Base-by-base conservation (phyloP, 92 coral and sea anemone genomes). In the Paramuricea clavata region DNA sequence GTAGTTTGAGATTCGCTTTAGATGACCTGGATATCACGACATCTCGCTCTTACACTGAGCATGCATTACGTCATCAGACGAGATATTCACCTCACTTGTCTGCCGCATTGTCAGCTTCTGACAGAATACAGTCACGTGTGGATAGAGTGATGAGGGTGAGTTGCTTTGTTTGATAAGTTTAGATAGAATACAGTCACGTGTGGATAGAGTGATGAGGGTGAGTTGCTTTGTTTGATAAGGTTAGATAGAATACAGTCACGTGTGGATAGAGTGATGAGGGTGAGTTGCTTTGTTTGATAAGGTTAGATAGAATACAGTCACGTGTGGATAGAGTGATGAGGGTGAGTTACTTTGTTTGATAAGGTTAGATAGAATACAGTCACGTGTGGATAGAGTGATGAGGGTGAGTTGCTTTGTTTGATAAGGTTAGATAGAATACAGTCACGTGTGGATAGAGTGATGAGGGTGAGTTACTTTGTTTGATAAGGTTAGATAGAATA, bases 101-200 rank as follows among this genome's bases (percentile, higher is more conserved):
- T 69, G 98, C 98, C 19, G 95, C 98, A 2, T 86, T 96, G 16
- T 95, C 98, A 42, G 98, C 98, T 7, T 96, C 98, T 1, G 98
- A 96, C 49, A 92, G 98, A 22, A 96, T 96, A 26, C 98, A 96
- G 60, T 87, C 95, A 86, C 87, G 98, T 35, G 98, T 94, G 21
- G 98, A 96, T 80, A 91, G 92, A 69, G 92, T 94, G 56, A 81
- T 95, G 52, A 74, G 35, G 81, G 81, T 74, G 15, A 5, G 52
- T 74, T n/a, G n/a, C n/a, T n/a, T n/a, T n/a, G n/a, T n/a, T n/a
- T n/a, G n/a, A n/a, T n/a, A n/a, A n/a, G n/a, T n/a, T n/a, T n/a
- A n/a, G 98, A 96, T 60, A 92, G 98, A 22, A 96, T 96, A 26
- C 98, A 96, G 60, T 87, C 95, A 86, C 87, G 98, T 35, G 98